Conservation (phyloP, 2,113 vertebrate genomes). For the Phrynocephalus versicolor region DNA sequence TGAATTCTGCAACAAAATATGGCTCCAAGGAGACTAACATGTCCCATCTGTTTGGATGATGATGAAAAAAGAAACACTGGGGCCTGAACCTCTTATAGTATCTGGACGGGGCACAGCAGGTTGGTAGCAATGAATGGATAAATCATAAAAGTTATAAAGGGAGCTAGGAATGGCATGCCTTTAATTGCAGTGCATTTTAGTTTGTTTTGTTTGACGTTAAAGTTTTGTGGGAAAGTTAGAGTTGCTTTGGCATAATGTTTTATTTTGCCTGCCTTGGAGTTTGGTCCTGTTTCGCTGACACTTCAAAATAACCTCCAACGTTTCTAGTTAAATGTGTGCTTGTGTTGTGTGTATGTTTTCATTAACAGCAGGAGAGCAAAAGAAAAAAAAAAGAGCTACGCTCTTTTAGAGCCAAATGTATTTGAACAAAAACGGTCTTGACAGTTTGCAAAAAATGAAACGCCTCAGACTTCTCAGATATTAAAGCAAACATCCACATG, state of each 20-base stretch:
- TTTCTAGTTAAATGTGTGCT: constrained; percentile 20
- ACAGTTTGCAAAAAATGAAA: constrained; percentile 71
- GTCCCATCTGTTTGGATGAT: too few species aligned
- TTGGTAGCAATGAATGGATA: fast-evolving
- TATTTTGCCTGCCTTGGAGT: neutral
- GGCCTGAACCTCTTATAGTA: neutral
- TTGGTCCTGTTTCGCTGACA: constrained; percentile 7
- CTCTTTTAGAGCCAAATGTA: constrained; percentile 56
- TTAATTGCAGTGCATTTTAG: neutral
- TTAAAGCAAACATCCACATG: constrained; percentile 57
- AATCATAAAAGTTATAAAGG: neutral
- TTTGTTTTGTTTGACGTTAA: too few species aligned
- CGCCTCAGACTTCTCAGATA: constrained; percentile 46
- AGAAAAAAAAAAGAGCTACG: neutral
- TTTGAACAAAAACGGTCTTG: constrained; percentile 70
- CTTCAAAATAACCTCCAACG: neutral
- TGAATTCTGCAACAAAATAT: too few species aligned
- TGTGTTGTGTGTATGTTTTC: neutral
- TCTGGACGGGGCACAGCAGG: neutral
- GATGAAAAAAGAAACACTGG: neutral
- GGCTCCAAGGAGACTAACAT: too few species aligned
- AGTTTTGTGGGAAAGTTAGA: too few species aligned
- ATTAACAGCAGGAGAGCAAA: constrained; percentile 24
- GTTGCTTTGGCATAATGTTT: neutral
- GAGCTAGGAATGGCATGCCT: neutral